A percentile compares a stretch with the other conserved stretches of the same genome.
These are phyloP conservation scores for Arrhamphus sclerolepis DNA, from an alignment of 2,797 vertebrate genomes.

Conservation along the genomic window DNA sequence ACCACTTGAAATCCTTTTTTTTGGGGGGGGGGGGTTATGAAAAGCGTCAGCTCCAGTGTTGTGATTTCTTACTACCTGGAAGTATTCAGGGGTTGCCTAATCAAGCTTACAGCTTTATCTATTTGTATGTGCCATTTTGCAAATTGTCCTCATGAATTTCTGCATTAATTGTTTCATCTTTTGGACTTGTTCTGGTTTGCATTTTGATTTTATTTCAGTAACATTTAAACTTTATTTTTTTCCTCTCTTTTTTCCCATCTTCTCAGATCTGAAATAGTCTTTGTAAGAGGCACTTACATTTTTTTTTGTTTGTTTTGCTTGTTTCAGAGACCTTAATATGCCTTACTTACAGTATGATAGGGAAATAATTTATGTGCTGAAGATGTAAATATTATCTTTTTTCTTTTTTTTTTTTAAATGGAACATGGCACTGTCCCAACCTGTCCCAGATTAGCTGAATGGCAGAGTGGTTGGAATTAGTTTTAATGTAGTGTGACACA, in stretches of 20 bases:
- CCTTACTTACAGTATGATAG: conserved; percentile 70
- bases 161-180: conserved; percentile 44
- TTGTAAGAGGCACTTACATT: conserved; percentile 54
- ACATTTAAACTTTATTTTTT: conserved; percentile 37
- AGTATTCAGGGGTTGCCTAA: conserved; percentile 52
- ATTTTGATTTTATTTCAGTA: conserved; percentile 30
- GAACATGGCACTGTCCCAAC: conserved; percentile 55
- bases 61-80: conserved; percentile 58
- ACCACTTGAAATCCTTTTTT: conserved; percentile 35
- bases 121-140: conserved; percentile 65
- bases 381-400: conserved; percentile 78
- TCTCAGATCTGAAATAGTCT: conserved; percentile 53
- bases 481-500: conserved; percentile 67
- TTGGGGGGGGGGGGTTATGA: conserved; percentile 30
- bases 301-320: conserved; percentile 10
- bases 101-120: conserved; percentile 57
- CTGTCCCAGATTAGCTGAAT: conserved; percentile 55
- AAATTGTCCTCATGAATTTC: conserved; percentile 58
- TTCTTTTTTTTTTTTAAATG: conserved; percentile 48
- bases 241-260: conserved; percentile 16
- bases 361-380: conserved; percentile 79
- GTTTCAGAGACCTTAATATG: conserved; percentile 59
- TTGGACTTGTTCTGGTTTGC: conserved; percentile 28
- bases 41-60: conserved; percentile 38
- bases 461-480: conserved; percentile 41